These are phyloP conservation scores for Rissa tridactyla DNA, from an alignment of 2,113 vertebrate genomes.

Conservation along the genomic window DNA sequence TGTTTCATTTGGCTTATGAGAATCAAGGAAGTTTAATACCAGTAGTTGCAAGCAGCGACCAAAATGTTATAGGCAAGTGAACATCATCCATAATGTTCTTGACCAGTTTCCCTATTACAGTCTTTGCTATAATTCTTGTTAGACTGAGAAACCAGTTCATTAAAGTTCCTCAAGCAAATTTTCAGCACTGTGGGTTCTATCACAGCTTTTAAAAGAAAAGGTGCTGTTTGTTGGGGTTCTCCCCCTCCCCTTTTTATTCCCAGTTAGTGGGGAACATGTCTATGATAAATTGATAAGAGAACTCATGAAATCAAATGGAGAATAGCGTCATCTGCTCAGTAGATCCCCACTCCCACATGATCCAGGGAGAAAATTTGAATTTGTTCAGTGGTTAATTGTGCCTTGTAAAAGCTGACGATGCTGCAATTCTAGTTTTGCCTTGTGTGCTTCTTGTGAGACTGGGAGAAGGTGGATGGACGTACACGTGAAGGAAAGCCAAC, in stretches of 20 bases:
- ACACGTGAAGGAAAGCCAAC: accelerated
- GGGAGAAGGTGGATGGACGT: background rate
- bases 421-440: background rate
- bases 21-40: slow-evolving; percentile 68
- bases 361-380: background rate
- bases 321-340: background rate
- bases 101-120: background rate
- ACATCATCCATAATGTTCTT: background rate
- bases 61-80: background rate
- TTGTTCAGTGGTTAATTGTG: background rate
- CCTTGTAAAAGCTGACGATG: background rate
- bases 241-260: background rate
- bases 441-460: background rate
- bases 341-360: background rate
- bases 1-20: slow-evolving; percentile 1
- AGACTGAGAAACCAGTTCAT: background rate
- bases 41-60: background rate
- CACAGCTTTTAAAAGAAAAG: background rate
- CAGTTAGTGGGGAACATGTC: background rate
- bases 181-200: slow-evolving; percentile 46
- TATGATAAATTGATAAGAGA: background rate
- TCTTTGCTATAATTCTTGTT: background rate
- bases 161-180: slow-evolving; percentile 18
- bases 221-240: background rate
- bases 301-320: background rate